Conservation (phyloP, 2,797 vertebrate genomes). For the Mormyrus hasselquistii region DNA sequence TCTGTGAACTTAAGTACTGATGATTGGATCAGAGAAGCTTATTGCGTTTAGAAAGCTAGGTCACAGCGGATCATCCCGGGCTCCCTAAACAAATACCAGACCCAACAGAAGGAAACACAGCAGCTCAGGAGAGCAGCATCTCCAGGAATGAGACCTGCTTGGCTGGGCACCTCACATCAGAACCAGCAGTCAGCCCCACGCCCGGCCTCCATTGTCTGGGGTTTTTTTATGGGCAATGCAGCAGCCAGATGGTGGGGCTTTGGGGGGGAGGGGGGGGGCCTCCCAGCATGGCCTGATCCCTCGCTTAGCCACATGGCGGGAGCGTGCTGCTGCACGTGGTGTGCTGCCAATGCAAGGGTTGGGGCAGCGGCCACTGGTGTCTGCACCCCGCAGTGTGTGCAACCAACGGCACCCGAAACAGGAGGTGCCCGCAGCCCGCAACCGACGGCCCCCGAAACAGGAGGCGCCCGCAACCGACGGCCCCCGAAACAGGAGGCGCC, state of each 20-base stretch:
- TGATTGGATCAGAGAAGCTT: not conserved
- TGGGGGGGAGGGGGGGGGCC: constrained; percentile 17
- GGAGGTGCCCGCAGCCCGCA: too few relatives aligned
- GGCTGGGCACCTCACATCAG: constrained; percentile 5
- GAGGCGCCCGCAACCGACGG: not conserved
- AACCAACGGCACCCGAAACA: not conserved
- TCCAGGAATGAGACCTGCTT: not conserved
- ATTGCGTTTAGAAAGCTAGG: not conserved
- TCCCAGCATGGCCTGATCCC: constrained; percentile 35
- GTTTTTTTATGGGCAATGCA: constrained; percentile 22
- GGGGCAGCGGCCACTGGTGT: not conserved
- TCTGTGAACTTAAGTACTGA: not conserved
- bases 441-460: not conserved
- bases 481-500: not conserved
- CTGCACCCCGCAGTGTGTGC: not conserved
- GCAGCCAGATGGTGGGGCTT: constrained; percentile 40
- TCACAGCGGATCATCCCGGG: not conserved
- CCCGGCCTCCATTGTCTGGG: constrained; percentile 20
- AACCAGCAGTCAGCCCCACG: not conserved
- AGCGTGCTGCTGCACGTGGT: not conserved
- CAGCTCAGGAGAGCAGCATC: not conserved
- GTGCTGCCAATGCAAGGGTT: not conserved
- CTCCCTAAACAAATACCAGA: not conserved
- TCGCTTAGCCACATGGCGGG: constrained; percentile 32
- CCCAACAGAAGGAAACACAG: not conserved